A percentile compares a stretch with the other conserved stretches of the same genome.
Conservation (phyloP, 2,888 invertebrate species). For the Rhingia campestris region DNA sequence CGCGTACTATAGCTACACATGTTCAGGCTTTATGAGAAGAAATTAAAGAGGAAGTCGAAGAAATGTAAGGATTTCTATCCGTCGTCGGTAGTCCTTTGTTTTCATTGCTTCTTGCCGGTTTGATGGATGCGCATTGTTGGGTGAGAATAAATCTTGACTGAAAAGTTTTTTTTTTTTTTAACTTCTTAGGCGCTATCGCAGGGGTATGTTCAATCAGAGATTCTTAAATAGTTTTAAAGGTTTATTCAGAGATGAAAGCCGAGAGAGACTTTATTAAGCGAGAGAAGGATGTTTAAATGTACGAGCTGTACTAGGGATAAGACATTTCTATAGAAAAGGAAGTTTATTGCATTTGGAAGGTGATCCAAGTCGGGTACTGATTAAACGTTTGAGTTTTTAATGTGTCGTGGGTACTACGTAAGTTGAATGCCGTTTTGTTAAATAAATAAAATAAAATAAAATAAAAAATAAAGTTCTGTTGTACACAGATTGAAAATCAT, state of each 20-base stretch:
- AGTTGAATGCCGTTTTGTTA: too few species aligned
- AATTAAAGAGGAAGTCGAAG: conserved; percentile 60
- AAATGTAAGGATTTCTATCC: conserved; percentile 39
- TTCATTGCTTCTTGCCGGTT: conserved; percentile 20
- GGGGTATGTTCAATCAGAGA: conserved; percentile 25
- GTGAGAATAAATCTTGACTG: conserved; percentile 36
- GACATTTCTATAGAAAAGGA: too few species aligned
- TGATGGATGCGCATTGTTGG: conserved; percentile 54
- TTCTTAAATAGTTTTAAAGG: conserved; percentile 34
- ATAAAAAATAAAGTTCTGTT: too few species aligned
- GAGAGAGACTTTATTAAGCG: too few species aligned
- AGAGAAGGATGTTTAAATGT: too few species aligned
- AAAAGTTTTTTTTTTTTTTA: conserved; percentile 1
- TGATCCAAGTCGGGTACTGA: too few species aligned
- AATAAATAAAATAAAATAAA: too few species aligned
- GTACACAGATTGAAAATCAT: too few species aligned
- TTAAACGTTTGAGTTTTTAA: too few species aligned
- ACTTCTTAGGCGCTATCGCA: conserved; percentile 36
- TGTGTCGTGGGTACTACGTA: too few species aligned
- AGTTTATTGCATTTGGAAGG: too few species aligned
- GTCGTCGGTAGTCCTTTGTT: conserved; percentile 9
- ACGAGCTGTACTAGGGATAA: too few species aligned
- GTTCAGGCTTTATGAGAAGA: conserved; percentile 49
- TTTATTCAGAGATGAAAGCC: not conserved
- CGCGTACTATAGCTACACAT: conserved; percentile 48